phyloP scores from a whole-genome alignment of 2,797 vertebrate species.

The Coreius guichenoti region DNA sequence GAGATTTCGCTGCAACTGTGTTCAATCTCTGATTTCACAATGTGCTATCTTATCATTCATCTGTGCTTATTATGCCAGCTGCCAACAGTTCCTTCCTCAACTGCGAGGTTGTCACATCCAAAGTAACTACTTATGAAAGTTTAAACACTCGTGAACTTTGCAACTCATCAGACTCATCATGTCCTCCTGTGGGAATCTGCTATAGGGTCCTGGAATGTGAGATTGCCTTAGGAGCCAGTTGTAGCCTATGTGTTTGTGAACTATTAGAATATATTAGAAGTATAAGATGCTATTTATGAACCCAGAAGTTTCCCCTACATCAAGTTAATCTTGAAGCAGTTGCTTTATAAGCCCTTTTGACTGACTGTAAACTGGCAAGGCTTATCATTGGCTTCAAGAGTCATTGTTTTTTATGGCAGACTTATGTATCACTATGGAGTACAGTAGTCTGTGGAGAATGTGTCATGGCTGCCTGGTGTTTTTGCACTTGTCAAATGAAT shows the following conservation, averaged over 20 bases:
- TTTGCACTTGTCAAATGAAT: background rate
- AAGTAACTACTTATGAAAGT: background rate
- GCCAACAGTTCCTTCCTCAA: background rate
- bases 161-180: background rate
- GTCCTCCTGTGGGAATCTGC: conserved; percentile 20
- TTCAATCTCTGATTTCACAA: conserved; percentile 30
- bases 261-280: background rate
- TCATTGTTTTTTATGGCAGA: conserved; percentile 35
- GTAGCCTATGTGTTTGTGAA: background rate
- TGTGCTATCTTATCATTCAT: conserved; percentile 29
- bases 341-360: background rate
- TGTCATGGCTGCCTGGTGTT: conserved; percentile 25
- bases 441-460: conserved; percentile 25
- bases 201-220: conserved; percentile 3
- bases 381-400: background rate
- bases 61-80: background rate
- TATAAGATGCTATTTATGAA: background rate
- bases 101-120: background rate
- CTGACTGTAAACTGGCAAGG: background rate
- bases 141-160: background rate
- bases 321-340: background rate
- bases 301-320: background rate
- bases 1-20: background rate
- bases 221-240: background rate
- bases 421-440: background rate